Evolutionary conservation across 2,888 invertebrate genomes (phyloP).

Genomic region (Volucella inanis): DNA sequence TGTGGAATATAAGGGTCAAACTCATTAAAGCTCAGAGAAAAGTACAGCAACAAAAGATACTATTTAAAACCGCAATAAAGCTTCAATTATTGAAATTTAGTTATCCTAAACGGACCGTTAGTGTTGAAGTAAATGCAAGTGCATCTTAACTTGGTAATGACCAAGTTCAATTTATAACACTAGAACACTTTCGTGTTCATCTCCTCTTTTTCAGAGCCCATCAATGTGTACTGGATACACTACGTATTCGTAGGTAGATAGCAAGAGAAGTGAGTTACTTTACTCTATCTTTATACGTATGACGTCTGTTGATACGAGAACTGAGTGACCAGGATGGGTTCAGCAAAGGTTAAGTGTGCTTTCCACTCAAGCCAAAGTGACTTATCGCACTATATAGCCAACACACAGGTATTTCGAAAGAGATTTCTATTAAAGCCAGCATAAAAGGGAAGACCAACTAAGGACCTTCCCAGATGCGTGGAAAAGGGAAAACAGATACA

Average conservation of each 20-base stretch:
- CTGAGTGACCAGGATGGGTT: conserved; percentile 31
- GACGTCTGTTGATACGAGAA: conserved; percentile 14
- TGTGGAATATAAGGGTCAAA: no score
- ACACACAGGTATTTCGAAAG: conserved; percentile 22
- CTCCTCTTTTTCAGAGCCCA: conserved; percentile 24
- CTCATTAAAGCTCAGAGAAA: not conserved
- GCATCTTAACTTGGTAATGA: conserved; percentile 62
- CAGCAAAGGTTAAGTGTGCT: conserved; percentile 56
- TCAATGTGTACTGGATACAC: not conserved
- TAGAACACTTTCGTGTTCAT: conserved; percentile 50
- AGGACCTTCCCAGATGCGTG: no score
- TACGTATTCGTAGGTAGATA: no score
- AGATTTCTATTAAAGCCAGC: not conserved
- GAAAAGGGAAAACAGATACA: not conserved
- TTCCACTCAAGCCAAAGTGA: conserved; percentile 49
- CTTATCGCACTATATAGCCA: conserved; percentile 44
- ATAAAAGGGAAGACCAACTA: not conserved
- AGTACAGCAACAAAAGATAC: not conserved
- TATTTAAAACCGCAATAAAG: conserved; percentile 6
- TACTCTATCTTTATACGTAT: not conserved
- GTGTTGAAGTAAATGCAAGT: conserved; percentile 66
- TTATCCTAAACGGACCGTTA: conserved; percentile 60
- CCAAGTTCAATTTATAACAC: conserved; percentile 65
- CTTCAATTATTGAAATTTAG: conserved; percentile 65
- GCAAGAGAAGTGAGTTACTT: no score